Evolutionary conservation across 1,140 invertebrate genomes (phyloP).

Genomic region (Drosophila persimilis): DNA sequence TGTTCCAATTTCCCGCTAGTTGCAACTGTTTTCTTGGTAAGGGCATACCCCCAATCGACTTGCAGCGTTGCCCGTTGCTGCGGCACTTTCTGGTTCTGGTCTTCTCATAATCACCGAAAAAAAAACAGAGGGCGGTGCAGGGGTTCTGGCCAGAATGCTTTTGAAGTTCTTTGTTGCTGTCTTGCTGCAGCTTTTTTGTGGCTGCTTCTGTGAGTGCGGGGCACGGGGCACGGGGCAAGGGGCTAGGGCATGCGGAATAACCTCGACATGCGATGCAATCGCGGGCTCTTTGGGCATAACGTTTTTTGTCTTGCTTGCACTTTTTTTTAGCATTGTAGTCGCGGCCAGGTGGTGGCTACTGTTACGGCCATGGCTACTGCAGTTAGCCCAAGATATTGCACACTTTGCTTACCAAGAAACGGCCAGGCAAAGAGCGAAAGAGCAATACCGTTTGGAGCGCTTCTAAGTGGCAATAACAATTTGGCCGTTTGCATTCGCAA

Average conservation of each 20-base stretch:
- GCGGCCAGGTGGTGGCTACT: slow-evolving; percentile 52
- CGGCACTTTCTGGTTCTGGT: slow-evolving; percentile 33
- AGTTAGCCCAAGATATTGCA: slow-evolving; percentile 44
- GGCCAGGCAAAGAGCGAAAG: slow-evolving; percentile 8
- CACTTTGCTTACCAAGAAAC: slow-evolving; percentile 7
- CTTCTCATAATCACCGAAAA: slow-evolving; percentile 78
- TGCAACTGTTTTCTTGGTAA: background rate
- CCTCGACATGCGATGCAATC: slow-evolving; percentile 66
- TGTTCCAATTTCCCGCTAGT: no score
- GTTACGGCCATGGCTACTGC: slow-evolving; percentile 35
- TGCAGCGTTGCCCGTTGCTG: slow-evolving; percentile 4
- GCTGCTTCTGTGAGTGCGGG: slow-evolving; percentile 25
- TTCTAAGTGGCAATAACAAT: slow-evolving; percentile 76
- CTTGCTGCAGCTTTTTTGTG: slow-evolving; percentile 14
- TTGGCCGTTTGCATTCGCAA: slow-evolving; percentile 63
- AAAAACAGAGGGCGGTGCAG: slow-evolving; percentile 40
- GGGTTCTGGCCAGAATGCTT: slow-evolving; percentile 58
- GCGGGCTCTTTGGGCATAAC: slow-evolving; percentile 18
- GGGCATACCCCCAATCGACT: slow-evolving; percentile 23
- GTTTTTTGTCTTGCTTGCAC: slow-evolving; percentile 59
- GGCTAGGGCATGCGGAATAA: slow-evolving; percentile 57
- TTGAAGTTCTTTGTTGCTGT: slow-evolving; percentile 61
- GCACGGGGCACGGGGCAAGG: background rate
- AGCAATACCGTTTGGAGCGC: slow-evolving; percentile 40
- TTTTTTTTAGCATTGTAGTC: slow-evolving; percentile 38